A percentile compares a stretch with the other conserved stretches of the same genome.
These are phyloP conservation scores for Saimiri boliviensis DNA, from an alignment of 2,113 vertebrate species.

Conservation along the genomic window DNA sequence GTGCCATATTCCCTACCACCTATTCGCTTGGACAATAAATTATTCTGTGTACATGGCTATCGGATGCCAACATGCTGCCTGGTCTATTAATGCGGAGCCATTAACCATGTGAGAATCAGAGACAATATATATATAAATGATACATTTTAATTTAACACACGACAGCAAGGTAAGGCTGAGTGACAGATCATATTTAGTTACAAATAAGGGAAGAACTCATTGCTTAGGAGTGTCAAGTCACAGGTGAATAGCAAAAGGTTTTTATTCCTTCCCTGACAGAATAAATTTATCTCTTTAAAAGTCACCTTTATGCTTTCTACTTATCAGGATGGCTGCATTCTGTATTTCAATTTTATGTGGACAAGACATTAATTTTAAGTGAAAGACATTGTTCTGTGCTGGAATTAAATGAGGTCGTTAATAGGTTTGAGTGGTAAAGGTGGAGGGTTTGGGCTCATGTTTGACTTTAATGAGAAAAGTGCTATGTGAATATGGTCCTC, in stretches of 20 bases:
- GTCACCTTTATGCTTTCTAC: constrained; percentile 76
- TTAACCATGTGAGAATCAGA: constrained; percentile 43
- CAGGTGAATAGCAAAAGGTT: constrained; percentile 62
- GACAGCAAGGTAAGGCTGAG: constrained; percentile 46
- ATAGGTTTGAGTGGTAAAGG: constrained; percentile 63
- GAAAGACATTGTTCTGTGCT: constrained; percentile 69
- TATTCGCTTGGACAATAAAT: constrained; percentile 18
- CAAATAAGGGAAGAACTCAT: constrained; percentile 64
- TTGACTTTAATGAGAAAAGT: constrained; percentile 67
- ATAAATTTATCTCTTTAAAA: constrained; percentile 76
- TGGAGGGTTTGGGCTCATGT: constrained; percentile 18
- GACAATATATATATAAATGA: constrained; percentile 7
- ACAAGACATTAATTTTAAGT: constrained; percentile 76
- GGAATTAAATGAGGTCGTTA: constrained; percentile 64
- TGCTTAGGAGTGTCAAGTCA: constrained; percentile 59
- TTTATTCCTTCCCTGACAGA: constrained; percentile 68
- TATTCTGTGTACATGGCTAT: not conserved
- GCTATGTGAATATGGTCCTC: constrained; percentile 11
- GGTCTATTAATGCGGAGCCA: constrained; percentile 21
- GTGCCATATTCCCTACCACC: not conserved
- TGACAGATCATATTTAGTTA: constrained; percentile 61
- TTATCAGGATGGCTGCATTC: constrained; percentile 66
- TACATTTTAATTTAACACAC: constrained; percentile 67
- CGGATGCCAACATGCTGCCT: not conserved
- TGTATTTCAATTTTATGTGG: constrained; percentile 76